A percentile compares a stretch with the other conserved stretches of the same genome.
These are phyloP conservation scores for Autographa gamma DNA, from an alignment of 2,888 invertebrate genomes.

Conservation along the genomic window DNA sequence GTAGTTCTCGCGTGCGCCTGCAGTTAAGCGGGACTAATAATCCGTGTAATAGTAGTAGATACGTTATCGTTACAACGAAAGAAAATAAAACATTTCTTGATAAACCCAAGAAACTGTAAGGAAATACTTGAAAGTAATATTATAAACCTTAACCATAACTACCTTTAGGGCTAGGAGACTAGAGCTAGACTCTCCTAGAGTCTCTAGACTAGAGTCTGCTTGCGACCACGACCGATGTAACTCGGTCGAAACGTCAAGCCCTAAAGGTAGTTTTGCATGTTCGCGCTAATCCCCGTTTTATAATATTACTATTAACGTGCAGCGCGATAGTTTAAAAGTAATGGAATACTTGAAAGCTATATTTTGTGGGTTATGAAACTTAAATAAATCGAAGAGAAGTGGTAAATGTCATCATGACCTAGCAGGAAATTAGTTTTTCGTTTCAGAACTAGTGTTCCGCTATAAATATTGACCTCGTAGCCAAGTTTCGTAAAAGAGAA, in stretches of 20 bases:
- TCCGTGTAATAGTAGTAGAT: constrained; percentile 44
- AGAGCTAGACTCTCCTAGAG: no score
- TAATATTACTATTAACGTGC: no score
- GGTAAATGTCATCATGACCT: background rate
- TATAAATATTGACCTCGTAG: background rate
- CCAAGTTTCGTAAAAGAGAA: background rate
- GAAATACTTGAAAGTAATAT: background rate
- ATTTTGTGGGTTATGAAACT: constrained; percentile 1
- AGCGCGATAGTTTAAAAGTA: no score
- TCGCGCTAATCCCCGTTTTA: no score
- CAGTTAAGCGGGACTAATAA: constrained; percentile 23
- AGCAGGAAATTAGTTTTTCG: background rate
- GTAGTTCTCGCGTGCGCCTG: background rate
- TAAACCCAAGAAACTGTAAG: background rate
- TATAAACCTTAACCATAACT: no score
- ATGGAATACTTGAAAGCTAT: background rate
- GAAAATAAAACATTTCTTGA: constrained; percentile 23
- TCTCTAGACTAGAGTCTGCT: no score
- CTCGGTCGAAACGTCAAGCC: no score
- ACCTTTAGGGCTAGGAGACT: no score
- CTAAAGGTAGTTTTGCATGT: no score
- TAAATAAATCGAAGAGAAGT: background rate
- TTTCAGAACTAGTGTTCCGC: background rate
- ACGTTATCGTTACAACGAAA: constrained; percentile 36
- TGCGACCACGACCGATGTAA: no score